Base-by-base conservation (phyloP, 2,113 vertebrate genomes). In the Philantomba maxwellii region DNA sequence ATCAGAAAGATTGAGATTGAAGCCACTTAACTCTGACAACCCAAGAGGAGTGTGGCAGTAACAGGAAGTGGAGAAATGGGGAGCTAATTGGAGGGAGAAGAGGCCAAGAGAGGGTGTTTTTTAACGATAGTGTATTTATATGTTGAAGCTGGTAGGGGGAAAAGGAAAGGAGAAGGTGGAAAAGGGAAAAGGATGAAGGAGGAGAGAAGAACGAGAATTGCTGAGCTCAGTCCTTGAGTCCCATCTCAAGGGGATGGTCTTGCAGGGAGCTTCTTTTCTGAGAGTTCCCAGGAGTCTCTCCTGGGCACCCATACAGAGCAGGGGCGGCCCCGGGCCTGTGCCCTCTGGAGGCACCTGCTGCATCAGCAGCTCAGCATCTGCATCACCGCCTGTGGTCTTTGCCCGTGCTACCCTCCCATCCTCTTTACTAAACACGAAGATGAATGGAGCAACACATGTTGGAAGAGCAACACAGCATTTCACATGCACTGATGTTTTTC, bases 251-350 rank as follows among this genome's bases (percentile, higher is more conserved):
- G 21, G 43, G 9, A 60, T 11, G 1, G 36, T 28, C 3, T 39
- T 57, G 6, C 43, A 28, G 6, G 28, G 36, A 51, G 28, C 19
- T 30, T 70, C 3, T 25, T 30, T 57, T 84, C 25, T 36, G 57
- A n/a, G 6, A 12, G 87, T 51, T 75, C 47, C 19, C 33, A n/a
- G 93, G 25, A 84, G 30, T 8, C 82, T 90, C 58, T n/a, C 19
- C 2, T 4, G 84, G 85, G 15, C n/a, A 4, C 19, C 51, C 21
- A 9, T 0, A 39, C 3, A 16, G 19, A 64, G 23, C 6, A 0
- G 2, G 2, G 89, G 7, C 0, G 21, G 30, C 30, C 77, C 64
- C 8, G 28, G 36, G 30, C 53, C 11, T 86, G 36, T 0, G 10
- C 10, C 36, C 47, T 39, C 73, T 33, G 51, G 75, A 78, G 58